Evolutionary conservation across 2,797 vertebrate species (phyloP), one percentile per base, ranked within the genome.

Genomic region (Schizopygopsis malacanthus): DNA sequence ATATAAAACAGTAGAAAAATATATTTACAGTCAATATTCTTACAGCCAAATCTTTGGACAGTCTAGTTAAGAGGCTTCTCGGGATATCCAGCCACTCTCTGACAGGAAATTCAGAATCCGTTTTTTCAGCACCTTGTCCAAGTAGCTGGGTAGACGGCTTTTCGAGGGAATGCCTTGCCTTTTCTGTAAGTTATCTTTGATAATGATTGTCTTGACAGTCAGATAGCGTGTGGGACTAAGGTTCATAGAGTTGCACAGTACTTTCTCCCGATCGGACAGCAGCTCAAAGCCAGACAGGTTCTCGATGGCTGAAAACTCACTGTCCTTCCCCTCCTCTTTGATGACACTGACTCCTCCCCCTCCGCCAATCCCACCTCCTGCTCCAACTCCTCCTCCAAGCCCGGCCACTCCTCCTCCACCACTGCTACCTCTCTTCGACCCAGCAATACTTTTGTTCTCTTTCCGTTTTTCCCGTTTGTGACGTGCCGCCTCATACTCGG

Each of bases 31-130:
- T 73, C 63, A 79, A 6, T 28, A 72, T 79, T 75, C 59, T 73
- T 47, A 52, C 22, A 85, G 56, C 43, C 41, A 61, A 79, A 72
- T 79, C 69, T 81, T 81, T 81, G 69, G 67, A 80, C 54, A 72
- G 43, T 50, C 65, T 56, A 13, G 90, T 96, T 97, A 99, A 13
- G 96, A 96, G 0, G 96, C 93, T 10, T 99, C 98, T 88, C 98
- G 92, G 73, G 98, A 97, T 92, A 99, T 99, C 98, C 98, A 99
- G n/a, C 98, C 98, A 0, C 98, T 99, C 89, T 99, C 98, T 0
- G 98, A 99, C 89, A 99, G 96, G 93, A 99, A 99, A 86, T 93
- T 98, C 84, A 99, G 94, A 88, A 99, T 99, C 89, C 98, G 96
- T 90, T 98, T 99, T 95, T 98, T 99, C 50, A 99, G 95, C 84